Evolutionary conservation across 1,140 invertebrate species (phyloP).

Genomic region (Pseudomyrmex gracilis): DNA sequence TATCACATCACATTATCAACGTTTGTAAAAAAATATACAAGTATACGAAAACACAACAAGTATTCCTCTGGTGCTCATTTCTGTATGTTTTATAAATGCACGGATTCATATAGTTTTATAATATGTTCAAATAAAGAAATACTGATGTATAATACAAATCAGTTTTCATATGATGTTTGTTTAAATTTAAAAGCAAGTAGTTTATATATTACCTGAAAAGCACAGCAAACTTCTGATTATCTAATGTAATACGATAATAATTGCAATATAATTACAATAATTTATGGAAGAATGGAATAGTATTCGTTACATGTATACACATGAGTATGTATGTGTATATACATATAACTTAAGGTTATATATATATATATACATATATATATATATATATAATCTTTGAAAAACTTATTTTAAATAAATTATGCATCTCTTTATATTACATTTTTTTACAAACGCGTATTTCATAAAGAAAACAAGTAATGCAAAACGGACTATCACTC

Average conservation of each 20-base stretch:
- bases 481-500: conserved; percentile 10
- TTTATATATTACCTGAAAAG: no score
- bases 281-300: no score
- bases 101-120: neutral
- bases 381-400: neutral
- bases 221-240: no score
- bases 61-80: neutral
- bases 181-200: no score
- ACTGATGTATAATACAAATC: no score
- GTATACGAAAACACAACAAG: neutral
- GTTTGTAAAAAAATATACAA: conserved; percentile 54
- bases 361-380: neutral
- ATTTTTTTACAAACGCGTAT: conserved; percentile 48
- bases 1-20: conserved; percentile 54
- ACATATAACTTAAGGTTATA: no score
- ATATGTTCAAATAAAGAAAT: no score
- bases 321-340: no score
- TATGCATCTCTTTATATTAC: conserved; percentile 2
- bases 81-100: neutral
- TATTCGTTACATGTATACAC: no score
- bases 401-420: conserved; percentile 20
- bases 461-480: conserved; percentile 1
- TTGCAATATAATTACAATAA: no score
- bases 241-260: no score
- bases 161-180: no score